phyloP scores from a whole-genome alignment of 2,113 vertebrate genomes.

The Anser brachyrhynchus region DNA sequence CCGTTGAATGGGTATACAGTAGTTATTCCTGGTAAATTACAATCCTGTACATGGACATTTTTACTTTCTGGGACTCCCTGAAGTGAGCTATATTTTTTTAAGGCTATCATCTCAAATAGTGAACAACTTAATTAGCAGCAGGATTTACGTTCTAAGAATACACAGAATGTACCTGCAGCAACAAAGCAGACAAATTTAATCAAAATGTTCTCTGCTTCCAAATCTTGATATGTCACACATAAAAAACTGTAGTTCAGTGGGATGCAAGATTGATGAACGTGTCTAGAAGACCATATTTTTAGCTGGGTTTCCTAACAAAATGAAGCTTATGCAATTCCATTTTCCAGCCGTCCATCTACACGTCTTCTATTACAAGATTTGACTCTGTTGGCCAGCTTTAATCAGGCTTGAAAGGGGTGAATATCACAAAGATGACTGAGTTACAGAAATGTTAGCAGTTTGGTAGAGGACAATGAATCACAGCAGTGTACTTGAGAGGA shows the following conservation, averaged over 20 bases:
- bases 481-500: neutral
- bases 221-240: neutral
- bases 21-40: constrained; percentile 9
- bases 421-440: accelerated
- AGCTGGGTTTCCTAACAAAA: neutral
- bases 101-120: neutral
- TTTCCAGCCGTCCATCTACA: neutral
- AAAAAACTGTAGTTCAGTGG: neutral
- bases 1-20: neutral
- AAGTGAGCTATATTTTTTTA: neutral
- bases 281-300: neutral
- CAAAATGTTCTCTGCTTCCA: constrained; percentile 6
- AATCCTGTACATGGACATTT: neutral
- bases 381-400: neutral
- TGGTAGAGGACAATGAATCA: neutral
- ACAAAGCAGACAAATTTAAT: constrained; percentile 23
- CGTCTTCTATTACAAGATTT: neutral
- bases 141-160: neutral
- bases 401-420: neutral
- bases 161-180: neutral
- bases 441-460: neutral
- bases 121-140: constrained; percentile 10
- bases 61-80: neutral
- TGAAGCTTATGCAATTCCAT: neutral
- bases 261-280: neutral